Evolutionary conservation across 1,140 invertebrate species (phyloP).

Genomic region (Meloidogyne chitwoodi): DNA sequence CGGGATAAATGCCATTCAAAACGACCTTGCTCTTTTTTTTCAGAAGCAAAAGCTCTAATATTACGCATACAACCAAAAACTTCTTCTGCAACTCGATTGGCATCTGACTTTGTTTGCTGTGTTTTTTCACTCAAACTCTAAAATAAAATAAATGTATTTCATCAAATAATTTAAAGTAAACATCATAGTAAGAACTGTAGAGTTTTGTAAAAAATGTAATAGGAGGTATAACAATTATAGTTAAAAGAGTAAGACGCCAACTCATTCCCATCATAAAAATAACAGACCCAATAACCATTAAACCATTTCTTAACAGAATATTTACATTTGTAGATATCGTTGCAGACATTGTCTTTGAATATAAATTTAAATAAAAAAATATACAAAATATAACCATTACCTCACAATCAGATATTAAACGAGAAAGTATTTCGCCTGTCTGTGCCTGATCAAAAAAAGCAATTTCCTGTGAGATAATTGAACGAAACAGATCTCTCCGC

Average conservation of each 20-base stretch:
- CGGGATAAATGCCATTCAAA: slow-evolving; percentile 46
- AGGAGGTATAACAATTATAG: slow-evolving; percentile 59
- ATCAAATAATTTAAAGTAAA: slow-evolving; percentile 26
- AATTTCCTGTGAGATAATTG: slow-evolving; percentile 41
- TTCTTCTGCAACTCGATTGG: slow-evolving; percentile 62
- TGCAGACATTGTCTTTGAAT: slow-evolving; percentile 54
- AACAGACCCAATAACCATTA: slow-evolving; percentile 58
- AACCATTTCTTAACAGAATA: slow-evolving; percentile 52
- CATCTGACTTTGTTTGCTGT: slow-evolving; percentile 60
- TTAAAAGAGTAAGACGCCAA: slow-evolving; percentile 61
- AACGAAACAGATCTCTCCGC: slow-evolving; percentile 37
- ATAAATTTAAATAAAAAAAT: slow-evolving; percentile 5
- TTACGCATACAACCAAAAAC: slow-evolving; percentile 60
- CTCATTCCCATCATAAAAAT: slow-evolving; percentile 61
- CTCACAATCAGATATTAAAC: slow-evolving; percentile 30
- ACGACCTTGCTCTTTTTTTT: slow-evolving; percentile 51
- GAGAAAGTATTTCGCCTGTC: slow-evolving; percentile 31
- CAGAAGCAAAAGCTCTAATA: slow-evolving; percentile 60
- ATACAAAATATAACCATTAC: neutral
- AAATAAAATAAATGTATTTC: slow-evolving; percentile 26
- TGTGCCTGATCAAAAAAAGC: slow-evolving; percentile 42
- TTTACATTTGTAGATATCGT: slow-evolving; percentile 55
- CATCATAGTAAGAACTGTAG: slow-evolving; percentile 61
- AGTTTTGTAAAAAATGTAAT: slow-evolving; percentile 54
- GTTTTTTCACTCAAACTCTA: slow-evolving; percentile 60